Evolutionary conservation across 2,797 vertebrate species (phyloP), one percentile per base, ranked within the genome.

Genomic region (Danio aesculapii): DNA sequence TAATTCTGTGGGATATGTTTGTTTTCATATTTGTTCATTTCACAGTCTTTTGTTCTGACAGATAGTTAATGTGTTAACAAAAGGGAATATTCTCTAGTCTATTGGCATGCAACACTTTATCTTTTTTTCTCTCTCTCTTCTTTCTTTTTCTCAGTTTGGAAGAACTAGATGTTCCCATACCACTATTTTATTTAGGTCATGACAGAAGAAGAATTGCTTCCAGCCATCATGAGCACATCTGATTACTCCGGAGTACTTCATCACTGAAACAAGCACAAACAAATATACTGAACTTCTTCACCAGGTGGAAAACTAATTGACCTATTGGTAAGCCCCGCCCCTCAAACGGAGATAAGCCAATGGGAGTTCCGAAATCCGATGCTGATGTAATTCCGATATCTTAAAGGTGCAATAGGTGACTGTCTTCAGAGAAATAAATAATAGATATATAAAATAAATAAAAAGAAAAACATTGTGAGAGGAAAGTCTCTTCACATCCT

Each of bases 141-240:
- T 30, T 30, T 30, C 30, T 30, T 30, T 55, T 49, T 72, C 47
- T 50, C 30, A 41, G 50, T 73, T 9, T 52, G 17, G 14, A 76
- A 44, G 13, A 21, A 46, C 62, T 46, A 55, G 1, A 46, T 39
- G 30, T 43, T 75, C 14, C 63, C 53, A 12, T 41, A 3, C 62
- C 6, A 59, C 41, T 83, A 57, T 68, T 78, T 59, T 73, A 78
- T 83, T 68, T 67, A 82, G 81, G 74, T 82, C 74, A 77, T 67
- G 62, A 59, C 62, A 74, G 53, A 73, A 30, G 47, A 73, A 67
- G 14, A 78, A 78, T 49, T 49, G 77, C 53, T 59, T 46, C 13
- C 17, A 73, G 46, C 62, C 39, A 58, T 82, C 67, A 67, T 0
- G 7, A 19, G 9, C 10, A 50, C n/a, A 53, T 68, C 7, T 44